These are phyloP conservation scores for Drosophila parvula DNA, from an alignment of 1,140 invertebrate genomes.

Conservation along the genomic window DNA sequence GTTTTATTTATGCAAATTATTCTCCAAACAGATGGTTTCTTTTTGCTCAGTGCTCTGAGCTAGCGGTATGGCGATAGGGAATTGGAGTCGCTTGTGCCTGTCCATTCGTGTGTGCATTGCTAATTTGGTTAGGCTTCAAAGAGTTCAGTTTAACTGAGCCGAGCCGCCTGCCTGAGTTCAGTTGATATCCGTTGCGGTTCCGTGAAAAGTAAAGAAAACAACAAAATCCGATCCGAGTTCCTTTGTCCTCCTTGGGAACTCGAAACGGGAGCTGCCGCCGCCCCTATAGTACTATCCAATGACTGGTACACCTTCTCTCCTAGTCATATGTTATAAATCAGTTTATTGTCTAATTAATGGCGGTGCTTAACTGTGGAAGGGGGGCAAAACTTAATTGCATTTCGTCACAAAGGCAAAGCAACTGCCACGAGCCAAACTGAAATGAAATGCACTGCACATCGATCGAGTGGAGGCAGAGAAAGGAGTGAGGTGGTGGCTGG, in stretches of 20 bases:
- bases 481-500: not conserved
- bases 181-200: constrained; percentile 5
- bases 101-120: constrained; percentile 49
- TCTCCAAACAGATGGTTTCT: too few relatives aligned
- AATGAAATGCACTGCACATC: constrained; percentile 43
- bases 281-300: too few relatives aligned
- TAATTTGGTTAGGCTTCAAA: constrained; percentile 61
- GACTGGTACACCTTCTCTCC: too few relatives aligned
- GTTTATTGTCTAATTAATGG: constrained; percentile 73
- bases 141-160: constrained; percentile 18
- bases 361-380: constrained; percentile 10
- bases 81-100: constrained; percentile 26
- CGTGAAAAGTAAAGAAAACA: not conserved
- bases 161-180: constrained; percentile 1
- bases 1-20: not conserved
- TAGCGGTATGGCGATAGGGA: not conserved
- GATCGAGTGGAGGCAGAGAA: constrained; percentile 14
- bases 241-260: not conserved
- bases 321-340: constrained; percentile 60
- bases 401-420: constrained; percentile 47
- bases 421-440: constrained; percentile 36
- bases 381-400: constrained; percentile 50
- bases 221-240: not conserved
- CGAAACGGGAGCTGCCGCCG: not conserved
- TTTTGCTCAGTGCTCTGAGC: constrained; percentile 7